Percentiles rank a stretch among this genome's conserved stretches.
Evolutionary conservation across 2,113 vertebrate species (phyloP).

Genomic region (Pholis gunnellus): DNA sequence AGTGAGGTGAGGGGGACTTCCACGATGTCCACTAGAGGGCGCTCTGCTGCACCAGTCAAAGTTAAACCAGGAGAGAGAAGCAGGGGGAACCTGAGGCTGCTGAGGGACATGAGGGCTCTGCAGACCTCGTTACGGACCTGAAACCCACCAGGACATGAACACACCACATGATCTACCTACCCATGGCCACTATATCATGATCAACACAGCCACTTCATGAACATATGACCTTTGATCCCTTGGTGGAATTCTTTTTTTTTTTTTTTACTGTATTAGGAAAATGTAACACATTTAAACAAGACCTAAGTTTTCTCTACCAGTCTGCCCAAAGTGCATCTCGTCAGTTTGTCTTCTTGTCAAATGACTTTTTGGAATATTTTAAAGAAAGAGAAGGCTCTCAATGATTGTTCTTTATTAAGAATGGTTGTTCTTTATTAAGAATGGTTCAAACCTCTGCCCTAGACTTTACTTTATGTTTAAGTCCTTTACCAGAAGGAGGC

Average conservation of each 20-base stretch:
- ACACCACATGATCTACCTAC: background rate
- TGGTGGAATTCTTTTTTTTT: background rate
- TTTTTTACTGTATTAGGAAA: background rate
- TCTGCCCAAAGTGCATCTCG: background rate
- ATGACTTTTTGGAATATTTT: background rate
- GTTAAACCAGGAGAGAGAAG: constrained; percentile 88
- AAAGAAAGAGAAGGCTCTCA: background rate
- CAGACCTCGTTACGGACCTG: constrained; percentile 89
- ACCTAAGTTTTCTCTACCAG: background rate
- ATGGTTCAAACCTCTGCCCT: background rate
- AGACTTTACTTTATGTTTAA: background rate
- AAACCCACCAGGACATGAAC: constrained; percentile 61
- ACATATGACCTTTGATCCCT: background rate
- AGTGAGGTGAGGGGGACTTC: constrained; percentile 73
- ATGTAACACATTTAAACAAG: background rate
- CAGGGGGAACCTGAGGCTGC: constrained; percentile 88
- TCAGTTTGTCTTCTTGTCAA: background rate
- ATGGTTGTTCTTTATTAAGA: background rate
- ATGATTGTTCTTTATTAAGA: background rate
- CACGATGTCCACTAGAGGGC: constrained; percentile 80
- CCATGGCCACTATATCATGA: background rate
- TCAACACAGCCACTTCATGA: background rate
- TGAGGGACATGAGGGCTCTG: constrained; percentile 94
- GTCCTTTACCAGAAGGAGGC: constrained; percentile 25
- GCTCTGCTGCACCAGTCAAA: constrained; percentile 75